Evolutionary conservation across 2,113 vertebrate genomes (phyloP), one percentile per base, ranked within the genome.

Genomic region (Osmerus eperlanus): DNA sequence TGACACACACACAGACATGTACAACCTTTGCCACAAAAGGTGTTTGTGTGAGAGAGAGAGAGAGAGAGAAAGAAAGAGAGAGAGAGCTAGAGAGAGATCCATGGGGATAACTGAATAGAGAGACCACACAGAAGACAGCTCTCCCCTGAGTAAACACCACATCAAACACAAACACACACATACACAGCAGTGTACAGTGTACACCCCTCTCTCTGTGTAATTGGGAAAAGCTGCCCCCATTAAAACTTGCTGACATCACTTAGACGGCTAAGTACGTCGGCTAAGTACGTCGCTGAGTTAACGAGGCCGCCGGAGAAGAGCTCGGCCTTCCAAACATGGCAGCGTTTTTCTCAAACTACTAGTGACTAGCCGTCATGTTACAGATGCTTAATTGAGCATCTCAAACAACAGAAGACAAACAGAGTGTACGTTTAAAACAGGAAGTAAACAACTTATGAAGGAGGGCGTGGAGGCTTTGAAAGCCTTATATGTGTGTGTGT

Each of bases 91-190:
- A 86, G 86, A 81, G 85, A 75, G 77, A 80, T 15, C 15, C 15
- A n/a, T 76, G 79, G 82, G 87, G 77, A 82, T 81, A 86, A 84
- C 80, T 78, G 61, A 78, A 78, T 84, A 82, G 85, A 47, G 58
- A 88, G 89, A 91, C 89, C 89, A 91, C 89, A 91, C 89, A 91
- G 86, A 83, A 89, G 86, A 90, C 84, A 86, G 88, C 88, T 89
- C 88, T 88, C 83, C 87, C 87, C 84, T 84, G 84, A 82, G 86
- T 91, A 91, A 91, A 89, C 86, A 90, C 86, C 84, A 86, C 88
- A 89, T 90, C 86, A 90, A 85, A 91, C 74, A 81, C 74, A 83
- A 68, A 79, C 82, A 78, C 65, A 16, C 74, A 58, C 75, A 67
- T 74, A 28, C 82, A 23, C 3, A 19, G n/a, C 32, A 51, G 41